Base-by-base conservation (phyloP, 1,140 invertebrate genomes). In the Elysia chlorotica region DNA sequence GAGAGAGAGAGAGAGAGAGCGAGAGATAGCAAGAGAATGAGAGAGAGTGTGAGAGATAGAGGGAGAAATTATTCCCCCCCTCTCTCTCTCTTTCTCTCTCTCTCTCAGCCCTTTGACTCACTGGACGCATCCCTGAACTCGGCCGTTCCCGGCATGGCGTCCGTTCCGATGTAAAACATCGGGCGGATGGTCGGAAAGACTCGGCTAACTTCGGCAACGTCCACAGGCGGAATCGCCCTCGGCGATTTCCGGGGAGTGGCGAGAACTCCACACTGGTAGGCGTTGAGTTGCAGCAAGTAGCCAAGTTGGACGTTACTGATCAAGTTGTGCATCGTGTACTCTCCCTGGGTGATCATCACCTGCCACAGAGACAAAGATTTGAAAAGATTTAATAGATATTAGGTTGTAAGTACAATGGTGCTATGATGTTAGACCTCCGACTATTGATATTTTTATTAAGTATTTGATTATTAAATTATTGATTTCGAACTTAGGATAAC, bases 231-330 rank as follows among this genome's bases (percentile, higher is more conserved):
- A 17, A 59, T 37, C 21, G 48, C 3, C 6, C 31, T 21, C 10
- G 3, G 0, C 35, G 36, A 36, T 23, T 59, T 59, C 30, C 35
- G 33, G 56, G 67, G 67, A 23, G 67, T 70, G 21, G 67, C 53
- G 53, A 70, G 36, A 2, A 59, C 36, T 3, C 67, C 67, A n/a
- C 54, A 70, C 33, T 70, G 25, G 33, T 70, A 70, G 17, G 67
- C 67, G n/a, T 70, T 70, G 10, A 70, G 30, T 25, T 70, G 67
- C 4, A 70, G n/a, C 3, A 14, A 37, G 67, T 70, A 70, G 5
- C 36, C 53, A 1, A 70, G 54, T 4, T 25, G 1, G 33, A n/a
- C 59, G 54, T 70, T 70, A 56, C 38, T 70, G 53, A 70, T 57
- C 53, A 70, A 41, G 33, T 56, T 59, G 53, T 48, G 25, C 6